Base-by-base conservation (phyloP, 2,888 invertebrate species). In the Drosophila aldrichi region DNA sequence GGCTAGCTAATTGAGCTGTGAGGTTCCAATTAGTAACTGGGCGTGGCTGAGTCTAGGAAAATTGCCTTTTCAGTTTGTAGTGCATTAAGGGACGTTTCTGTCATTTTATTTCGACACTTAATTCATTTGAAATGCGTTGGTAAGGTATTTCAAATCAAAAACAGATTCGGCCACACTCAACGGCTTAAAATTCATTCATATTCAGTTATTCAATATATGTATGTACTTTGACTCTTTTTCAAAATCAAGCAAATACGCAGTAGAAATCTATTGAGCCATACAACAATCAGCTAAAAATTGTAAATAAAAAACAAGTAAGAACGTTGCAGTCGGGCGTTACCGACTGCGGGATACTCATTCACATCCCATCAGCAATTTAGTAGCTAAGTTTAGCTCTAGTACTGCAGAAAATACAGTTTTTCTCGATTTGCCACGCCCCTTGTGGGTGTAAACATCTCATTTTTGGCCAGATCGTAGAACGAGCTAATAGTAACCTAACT, bases 1-100 rank as follows among this genome's bases (percentile, higher is more conserved):
- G 52, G 29, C 54, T 20, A 61, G 48, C 77, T 74, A 77, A 77
- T 77, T 77, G 77, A 77, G 77, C 64, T 64, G 77, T 77, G 74
- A 74, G 64, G 34, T 20, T 69, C 54, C 48, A 61, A 59, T 56
- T 56, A 54, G 54, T 14, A 20, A 18, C n/a, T 16, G n/a, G 18
- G 41, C 29, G 34, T 8, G 8, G 14, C 38, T 20, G 20, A 9
- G 29, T 1, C n/a, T 25, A 6, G n/a, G 16, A n/a, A 38, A 54
- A 25, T 25, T 54, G 25, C 14, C 1, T 18, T 41, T 40, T 16
- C 16, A 18, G 29, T 18, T 40, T 12, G 12, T 5, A 29, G 18
- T 12, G 18, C 3, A 38, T 29, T 14, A 12, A 55, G 14, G 7
- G 29, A 22, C 14, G 20, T 34, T 36, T 16, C 8, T 51, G 5